These are phyloP conservation scores for Emydoidea blandingii DNA, from an alignment of 2,797 vertebrate species.

Conservation along the genomic window DNA sequence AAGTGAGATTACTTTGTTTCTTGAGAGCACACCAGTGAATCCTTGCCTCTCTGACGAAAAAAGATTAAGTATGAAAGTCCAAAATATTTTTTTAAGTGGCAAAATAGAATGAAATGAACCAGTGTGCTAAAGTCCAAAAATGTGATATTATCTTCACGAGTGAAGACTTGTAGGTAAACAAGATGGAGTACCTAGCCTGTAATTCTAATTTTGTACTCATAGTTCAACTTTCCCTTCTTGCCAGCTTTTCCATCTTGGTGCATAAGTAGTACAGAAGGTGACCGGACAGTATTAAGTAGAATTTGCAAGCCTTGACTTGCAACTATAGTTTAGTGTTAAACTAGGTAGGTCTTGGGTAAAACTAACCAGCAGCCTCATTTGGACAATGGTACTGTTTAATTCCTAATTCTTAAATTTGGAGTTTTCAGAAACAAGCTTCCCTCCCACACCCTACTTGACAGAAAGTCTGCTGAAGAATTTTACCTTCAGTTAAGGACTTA, in stretches of 20 bases:
- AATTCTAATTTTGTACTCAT: neutral
- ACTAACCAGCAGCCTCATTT: neutral
- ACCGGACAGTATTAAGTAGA: neutral
- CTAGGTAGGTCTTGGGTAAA: neutral
- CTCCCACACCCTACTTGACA: neutral
- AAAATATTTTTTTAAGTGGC: neutral
- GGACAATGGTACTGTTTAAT: neutral
- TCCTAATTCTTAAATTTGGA: neutral
- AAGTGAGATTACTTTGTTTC: neutral
- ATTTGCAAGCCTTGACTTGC: neutral
- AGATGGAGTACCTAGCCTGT: neutral
- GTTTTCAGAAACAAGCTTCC: neutral
- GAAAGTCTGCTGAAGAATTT: neutral
- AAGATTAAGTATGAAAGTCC: neutral
- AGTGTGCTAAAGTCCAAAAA: neutral
- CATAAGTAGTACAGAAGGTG: neutral
- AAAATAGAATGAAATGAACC: neutral
- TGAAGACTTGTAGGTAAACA: neutral
- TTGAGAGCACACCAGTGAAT: neutral
- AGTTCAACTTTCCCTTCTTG: neutral
- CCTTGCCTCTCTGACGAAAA: neutral
- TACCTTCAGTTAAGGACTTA: neutral
- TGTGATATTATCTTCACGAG: neutral
- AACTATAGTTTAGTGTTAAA: neutral
- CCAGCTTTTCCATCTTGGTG: neutral